These are phyloP conservation scores for Siniperca undulata DNA, from an alignment of 2,797 vertebrate genomes.

Conservation along the genomic window DNA sequence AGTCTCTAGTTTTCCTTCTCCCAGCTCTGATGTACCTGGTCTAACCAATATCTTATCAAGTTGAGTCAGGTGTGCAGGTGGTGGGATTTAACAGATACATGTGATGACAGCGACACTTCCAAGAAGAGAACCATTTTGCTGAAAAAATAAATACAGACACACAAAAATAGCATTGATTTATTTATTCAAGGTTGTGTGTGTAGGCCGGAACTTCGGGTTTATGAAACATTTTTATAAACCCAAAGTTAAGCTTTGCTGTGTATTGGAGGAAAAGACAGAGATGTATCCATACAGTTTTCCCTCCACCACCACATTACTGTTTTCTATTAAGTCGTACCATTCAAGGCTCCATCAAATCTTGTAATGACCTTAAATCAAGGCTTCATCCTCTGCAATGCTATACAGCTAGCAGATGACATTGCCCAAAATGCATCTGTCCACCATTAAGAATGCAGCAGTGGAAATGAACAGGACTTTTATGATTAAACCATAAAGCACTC, in stretches of 20 bases:
- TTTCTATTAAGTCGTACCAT: constrained; percentile 3
- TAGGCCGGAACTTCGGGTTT: background rate
- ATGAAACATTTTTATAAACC: background rate
- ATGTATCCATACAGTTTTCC: too few species aligned
- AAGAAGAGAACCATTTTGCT: background rate
- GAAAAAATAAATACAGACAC: background rate
- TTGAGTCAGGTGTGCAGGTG: too few species aligned
- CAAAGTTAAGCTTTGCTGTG: background rate
- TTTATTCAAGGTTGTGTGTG: background rate
- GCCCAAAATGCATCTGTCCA: background rate
- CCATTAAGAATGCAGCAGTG: background rate
- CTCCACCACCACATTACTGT: background rate
- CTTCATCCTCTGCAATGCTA: constrained; percentile 6
- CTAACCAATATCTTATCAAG: background rate
- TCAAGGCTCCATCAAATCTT: constrained; percentile 12
- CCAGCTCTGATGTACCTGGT: background rate
- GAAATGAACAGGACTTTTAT: constrained; percentile 8
- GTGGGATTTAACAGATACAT: background rate
- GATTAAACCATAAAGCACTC: constrained; percentile 21
- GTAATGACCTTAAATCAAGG: constrained; percentile 8
- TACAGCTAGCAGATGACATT: constrained; percentile 8
- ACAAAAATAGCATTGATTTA: background rate
- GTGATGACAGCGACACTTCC: background rate
- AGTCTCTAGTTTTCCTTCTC: background rate
- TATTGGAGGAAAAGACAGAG: background rate